Evolutionary conservation across 2,797 vertebrate genomes (phyloP), one percentile per base, ranked within the genome.

Genomic region (Phrynocephalus guinanensis): DNA sequence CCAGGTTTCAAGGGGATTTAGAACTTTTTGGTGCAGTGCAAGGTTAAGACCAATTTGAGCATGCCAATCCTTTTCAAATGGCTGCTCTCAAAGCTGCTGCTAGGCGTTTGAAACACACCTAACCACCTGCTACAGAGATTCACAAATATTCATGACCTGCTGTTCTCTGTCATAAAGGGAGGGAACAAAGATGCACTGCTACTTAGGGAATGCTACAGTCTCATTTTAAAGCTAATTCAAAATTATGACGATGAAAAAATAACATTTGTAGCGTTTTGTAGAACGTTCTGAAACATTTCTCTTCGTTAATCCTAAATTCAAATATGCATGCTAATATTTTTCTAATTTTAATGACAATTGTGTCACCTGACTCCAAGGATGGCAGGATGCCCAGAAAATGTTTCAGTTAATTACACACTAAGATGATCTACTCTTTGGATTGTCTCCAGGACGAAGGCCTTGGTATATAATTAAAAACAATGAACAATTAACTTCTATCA

Each of bases 391-490:
- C 96, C 95, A 92, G 96, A 97, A 97, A 95, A 90, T 95, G 95
- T 96, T 97, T 95, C 94, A 93, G 90, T 94, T 96, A 97, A 96
- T 96, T 96, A 95, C 94, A 95, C 91, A 95, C 90, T 83, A 92
- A 89, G 92, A 96, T 95, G 95, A 97, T 96, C 94, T 96, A 96
- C 92, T 92, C 89, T 94, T 96, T 96, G 96, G 95, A 96, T 87
- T 91, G 86, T 93, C 87, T 97, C 97, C 96, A 97, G 95, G 95
- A 96, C 94, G 97, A 96, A 96, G 93, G 92, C 87, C 93, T 91
- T 94, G 92, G 96, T 96, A 93, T 95, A 96, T 96, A 97, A 97
- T 97, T 97, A 97, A 97, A 97, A 95, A 92, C 90, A 97, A 96
- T 93, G 95, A 96, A 96, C 96, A 97, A 97, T 97, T 97, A 97